Evolutionary conservation across 2,888 invertebrate genomes (phyloP), one percentile per base, ranked within the genome.

Genomic region (Therioaphis trifolii): DNA sequence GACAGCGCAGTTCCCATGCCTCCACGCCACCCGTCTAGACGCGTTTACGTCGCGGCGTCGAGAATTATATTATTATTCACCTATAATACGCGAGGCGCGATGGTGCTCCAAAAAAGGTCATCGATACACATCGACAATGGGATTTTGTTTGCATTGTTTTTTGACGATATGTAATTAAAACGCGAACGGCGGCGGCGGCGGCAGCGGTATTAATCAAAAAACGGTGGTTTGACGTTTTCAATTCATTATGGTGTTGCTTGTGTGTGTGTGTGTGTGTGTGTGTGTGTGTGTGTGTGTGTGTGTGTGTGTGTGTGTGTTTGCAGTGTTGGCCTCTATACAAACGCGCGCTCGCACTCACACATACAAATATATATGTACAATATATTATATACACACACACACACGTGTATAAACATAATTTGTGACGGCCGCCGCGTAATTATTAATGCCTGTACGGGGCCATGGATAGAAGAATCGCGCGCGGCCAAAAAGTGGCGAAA

Each of bases 91-190:
- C 12, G 49, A 18, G 18, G 49, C 49, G 14, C 49, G 0, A 15
- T 4, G 21, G 7, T 0, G 74, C 27, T n/a, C 40, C 52, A 68
- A 68, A 78, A 66, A 68, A 68, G 78, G 78, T 78, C 78, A 68
- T 78, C 68, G 68, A 68, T 78, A 68, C 43, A 68, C 68, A 24
- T 49, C 29, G 11, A 68, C 69, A 58, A 71, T 58, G 40, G 69
- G 27, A 71, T 71, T 79, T 79, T 69, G 68, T 69, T 69, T 40
- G 69, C 27, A 58, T 79, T 79, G 79, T 79, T 79, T 79, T 79
- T 79, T 69, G 79, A 79, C 79, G 79, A 79, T 69, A 43, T n/a
- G 24, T 58, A 68, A 69, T 79, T 79, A 71, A 79, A 79, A 79
- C 68, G 18, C 40, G 21, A 4, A 18, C 58, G 58, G 18, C 11